These are phyloP conservation scores for Coptodon rendalli DNA, from an alignment of 2,113 vertebrate species.

Conservation along the genomic window DNA sequence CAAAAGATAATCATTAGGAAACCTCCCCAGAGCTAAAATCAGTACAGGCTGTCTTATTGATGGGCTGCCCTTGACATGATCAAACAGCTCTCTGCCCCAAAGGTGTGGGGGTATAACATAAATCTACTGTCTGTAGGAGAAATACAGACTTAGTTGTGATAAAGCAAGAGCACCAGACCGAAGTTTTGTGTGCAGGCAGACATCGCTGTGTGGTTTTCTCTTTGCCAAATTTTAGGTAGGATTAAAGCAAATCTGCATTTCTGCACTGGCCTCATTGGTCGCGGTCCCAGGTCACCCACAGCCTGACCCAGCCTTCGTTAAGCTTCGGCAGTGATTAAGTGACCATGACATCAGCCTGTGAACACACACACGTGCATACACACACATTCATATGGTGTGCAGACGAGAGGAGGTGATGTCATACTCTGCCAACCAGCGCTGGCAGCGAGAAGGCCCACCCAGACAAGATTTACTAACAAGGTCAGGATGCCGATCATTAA, in stretches of 20 bases:
- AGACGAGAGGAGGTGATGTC: slow-evolving; percentile 59
- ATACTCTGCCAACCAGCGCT: slow-evolving; percentile 42
- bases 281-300: neutral
- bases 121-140: slow-evolving; percentile 8
- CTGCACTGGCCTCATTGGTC: neutral
- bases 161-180: neutral
- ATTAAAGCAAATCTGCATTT: slow-evolving; percentile 21
- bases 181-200: neutral
- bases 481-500: slow-evolving; percentile 49
- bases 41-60: slow-evolving; percentile 63
- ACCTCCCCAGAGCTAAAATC: slow-evolving; percentile 60
- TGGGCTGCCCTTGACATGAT: slow-evolving; percentile 57
- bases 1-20: slow-evolving; percentile 57
- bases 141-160: neutral
- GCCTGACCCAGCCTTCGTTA: neutral
- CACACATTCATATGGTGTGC: slow-evolving; percentile 10
- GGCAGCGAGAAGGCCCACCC: slow-evolving; percentile 30
- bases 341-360: slow-evolving; percentile 51
- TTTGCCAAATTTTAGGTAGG: neutral
- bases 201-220: neutral
- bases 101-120: slow-evolving; percentile 23
- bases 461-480: slow-evolving; percentile 50
- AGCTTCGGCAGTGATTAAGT: slow-evolving; percentile 41
- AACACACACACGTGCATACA: neutral
- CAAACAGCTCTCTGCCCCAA: slow-evolving; percentile 51